Conservation (phyloP, 2,888 invertebrate species). For the Neria commutata region DNA sequence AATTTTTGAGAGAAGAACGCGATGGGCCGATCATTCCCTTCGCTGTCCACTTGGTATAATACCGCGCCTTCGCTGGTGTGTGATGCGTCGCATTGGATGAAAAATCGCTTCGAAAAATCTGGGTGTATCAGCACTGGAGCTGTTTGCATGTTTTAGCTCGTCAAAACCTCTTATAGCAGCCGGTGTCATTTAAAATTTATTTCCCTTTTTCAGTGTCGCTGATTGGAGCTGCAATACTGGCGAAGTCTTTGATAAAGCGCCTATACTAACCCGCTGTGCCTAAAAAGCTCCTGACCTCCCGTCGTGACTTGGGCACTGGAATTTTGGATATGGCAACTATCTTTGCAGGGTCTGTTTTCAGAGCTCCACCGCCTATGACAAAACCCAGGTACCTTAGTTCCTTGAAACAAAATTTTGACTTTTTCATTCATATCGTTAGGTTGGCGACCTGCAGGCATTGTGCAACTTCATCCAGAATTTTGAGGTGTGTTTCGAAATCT, state of each 20-base stretch:
- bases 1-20: slow-evolving; percentile 23
- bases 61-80: slow-evolving; percentile 14
- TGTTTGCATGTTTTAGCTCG: slow-evolving; percentile 4
- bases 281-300: slow-evolving; percentile 26
- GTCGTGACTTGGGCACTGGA: slow-evolving; percentile 16
- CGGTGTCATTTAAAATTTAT: neutral
- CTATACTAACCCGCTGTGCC: slow-evolving; percentile 31
- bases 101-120: slow-evolving; percentile 17
- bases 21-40: slow-evolving; percentile 13
- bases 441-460: slow-evolving; percentile 6
- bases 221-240: slow-evolving; percentile 6
- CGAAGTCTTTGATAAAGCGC: slow-evolving; percentile 26
- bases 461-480: slow-evolving; percentile 11
- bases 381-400: slow-evolving; percentile 20
- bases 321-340: slow-evolving; percentile 7
- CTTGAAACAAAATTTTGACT: slow-evolving; percentile 15
- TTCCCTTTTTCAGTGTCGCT: slow-evolving; percentile 5
- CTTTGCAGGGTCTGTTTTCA: slow-evolving; percentile 14
- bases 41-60: slow-evolving; percentile 2
- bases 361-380: neutral
- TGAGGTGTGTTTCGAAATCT: slow-evolving; percentile 10
- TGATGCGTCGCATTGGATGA: slow-evolving; percentile 26
- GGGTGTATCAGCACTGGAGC: slow-evolving; percentile 17
- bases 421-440: slow-evolving; percentile 14
- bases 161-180: slow-evolving; percentile 6